These are phyloP conservation scores for Periophthalmodon schlosseri DNA, from an alignment of 2,113 vertebrate species.

Conservation along the genomic window DNA sequence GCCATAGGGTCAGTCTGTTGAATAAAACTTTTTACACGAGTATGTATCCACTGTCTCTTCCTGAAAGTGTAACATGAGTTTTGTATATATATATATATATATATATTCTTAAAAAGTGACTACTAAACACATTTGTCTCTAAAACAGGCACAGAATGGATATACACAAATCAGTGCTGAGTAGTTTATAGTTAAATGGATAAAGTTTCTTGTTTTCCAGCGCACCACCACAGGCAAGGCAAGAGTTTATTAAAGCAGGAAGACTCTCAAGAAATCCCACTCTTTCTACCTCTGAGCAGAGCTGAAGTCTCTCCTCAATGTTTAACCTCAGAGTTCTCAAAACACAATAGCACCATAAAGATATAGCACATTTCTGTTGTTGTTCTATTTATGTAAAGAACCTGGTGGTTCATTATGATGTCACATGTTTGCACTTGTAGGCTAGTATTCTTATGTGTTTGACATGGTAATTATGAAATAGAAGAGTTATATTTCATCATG, in stretches of 20 bases:
- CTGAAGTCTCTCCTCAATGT: constrained; percentile 34
- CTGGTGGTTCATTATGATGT: neutral
- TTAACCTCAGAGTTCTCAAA: constrained; percentile 34
- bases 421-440: neutral
- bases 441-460: neutral
- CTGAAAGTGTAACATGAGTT: neutral
- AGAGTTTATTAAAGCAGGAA: constrained; percentile 37
- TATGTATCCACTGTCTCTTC: neutral
- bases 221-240: constrained; percentile 39
- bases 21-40: neutral
- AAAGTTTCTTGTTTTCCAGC: constrained; percentile 27
- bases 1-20: neutral
- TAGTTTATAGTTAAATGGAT: constrained; percentile 39
- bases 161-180: constrained; percentile 11
- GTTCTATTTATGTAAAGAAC: neutral
- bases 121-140: too few species aligned
- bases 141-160: constrained; percentile 20
- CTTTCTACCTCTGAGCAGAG: constrained; percentile 38
- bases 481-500: neutral
- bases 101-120: neutral
- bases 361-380: neutral
- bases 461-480: neutral
- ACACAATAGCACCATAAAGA: constrained; percentile 35
- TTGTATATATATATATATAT: neutral
- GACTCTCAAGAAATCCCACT: constrained; percentile 44